phyloP scores from a whole-genome alignment of 1,140 invertebrate species.

The Aethina tumida region DNA sequence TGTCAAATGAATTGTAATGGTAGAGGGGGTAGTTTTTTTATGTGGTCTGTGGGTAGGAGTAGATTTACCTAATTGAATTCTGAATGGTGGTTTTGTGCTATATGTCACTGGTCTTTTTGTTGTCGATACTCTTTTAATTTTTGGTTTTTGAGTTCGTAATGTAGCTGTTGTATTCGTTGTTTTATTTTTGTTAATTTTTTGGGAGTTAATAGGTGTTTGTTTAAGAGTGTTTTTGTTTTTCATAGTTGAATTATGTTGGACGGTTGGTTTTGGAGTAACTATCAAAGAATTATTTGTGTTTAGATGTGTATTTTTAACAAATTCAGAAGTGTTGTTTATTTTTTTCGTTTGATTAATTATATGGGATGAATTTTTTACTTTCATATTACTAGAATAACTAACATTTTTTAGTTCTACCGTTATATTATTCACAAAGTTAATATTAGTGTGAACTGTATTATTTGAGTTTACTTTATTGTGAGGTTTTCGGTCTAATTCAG shows the following conservation, averaged over 20 bases:
- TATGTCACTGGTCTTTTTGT: too few species aligned
- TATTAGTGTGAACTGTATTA: too few species aligned
- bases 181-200: too few species aligned
- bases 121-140: too few species aligned
- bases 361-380: not conserved
- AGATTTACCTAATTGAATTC: slow-evolving; percentile 15
- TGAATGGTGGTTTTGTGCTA: slow-evolving; percentile 7
- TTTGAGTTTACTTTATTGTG: too few species aligned
- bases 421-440: too few species aligned
- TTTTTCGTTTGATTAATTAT: not conserved
- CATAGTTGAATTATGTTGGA: not conserved
- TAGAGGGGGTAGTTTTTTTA: too few species aligned
- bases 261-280: not conserved
- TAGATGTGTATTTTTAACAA: not conserved
- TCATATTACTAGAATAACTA: not conserved
- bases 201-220: slow-evolving; percentile 1
- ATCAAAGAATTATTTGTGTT: not conserved
- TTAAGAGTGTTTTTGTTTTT: slow-evolving; percentile 1
- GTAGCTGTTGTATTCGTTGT: too few species aligned
- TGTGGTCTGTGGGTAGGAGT: too few species aligned
- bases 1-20: slow-evolving; percentile 3
- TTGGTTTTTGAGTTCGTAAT: too few species aligned
- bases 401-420: slow-evolving; percentile 2
- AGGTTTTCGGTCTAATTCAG: too few species aligned
- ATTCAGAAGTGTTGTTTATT: not conserved